These are phyloP conservation scores for Todus mexicanus DNA, from an alignment of 2,797 vertebrate species.

Conservation along the genomic window DNA sequence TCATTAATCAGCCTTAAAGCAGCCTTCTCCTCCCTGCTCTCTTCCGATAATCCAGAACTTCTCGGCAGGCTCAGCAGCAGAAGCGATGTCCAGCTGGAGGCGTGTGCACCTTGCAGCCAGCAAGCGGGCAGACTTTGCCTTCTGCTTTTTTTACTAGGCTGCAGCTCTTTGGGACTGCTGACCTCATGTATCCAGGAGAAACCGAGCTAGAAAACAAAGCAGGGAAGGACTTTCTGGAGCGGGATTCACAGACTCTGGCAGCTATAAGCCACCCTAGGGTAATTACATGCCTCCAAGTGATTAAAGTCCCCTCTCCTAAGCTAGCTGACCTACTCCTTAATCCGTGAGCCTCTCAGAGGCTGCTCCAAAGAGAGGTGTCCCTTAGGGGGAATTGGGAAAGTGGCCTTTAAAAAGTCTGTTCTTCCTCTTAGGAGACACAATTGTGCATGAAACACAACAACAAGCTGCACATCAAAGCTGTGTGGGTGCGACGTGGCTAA, in stretches of 20 bases:
- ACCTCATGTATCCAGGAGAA: neutral
- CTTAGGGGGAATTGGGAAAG: fast-evolving
- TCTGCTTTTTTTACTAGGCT: neutral
- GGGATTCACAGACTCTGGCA: neutral
- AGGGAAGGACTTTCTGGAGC: neutral
- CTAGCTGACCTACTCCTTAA: neutral
- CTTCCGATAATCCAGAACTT: neutral
- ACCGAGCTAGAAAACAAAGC: neutral
- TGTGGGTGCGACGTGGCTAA: fast-evolving
- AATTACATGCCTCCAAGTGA: neutral
- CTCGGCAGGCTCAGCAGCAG: neutral
- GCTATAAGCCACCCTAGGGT: neutral
- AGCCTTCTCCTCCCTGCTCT: neutral
- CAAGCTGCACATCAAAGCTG: neutral
- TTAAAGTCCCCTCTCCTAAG: neutral
- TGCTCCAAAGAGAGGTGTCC: neutral
- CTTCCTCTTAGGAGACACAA: neutral
- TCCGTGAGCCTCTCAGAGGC: neutral
- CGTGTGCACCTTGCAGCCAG: neutral
- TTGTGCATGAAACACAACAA: fast-evolving
- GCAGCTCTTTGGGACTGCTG: neutral
- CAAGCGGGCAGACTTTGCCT: neutral
- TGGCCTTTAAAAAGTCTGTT: neutral
- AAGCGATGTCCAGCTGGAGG: neutral
- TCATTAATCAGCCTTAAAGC: neutral